Percentiles rank a stretch among this genome's conserved stretches.
These are phyloP conservation scores for Melieria crassipennis DNA, from an alignment of 2,888 invertebrate genomes.

Conservation along the genomic window DNA sequence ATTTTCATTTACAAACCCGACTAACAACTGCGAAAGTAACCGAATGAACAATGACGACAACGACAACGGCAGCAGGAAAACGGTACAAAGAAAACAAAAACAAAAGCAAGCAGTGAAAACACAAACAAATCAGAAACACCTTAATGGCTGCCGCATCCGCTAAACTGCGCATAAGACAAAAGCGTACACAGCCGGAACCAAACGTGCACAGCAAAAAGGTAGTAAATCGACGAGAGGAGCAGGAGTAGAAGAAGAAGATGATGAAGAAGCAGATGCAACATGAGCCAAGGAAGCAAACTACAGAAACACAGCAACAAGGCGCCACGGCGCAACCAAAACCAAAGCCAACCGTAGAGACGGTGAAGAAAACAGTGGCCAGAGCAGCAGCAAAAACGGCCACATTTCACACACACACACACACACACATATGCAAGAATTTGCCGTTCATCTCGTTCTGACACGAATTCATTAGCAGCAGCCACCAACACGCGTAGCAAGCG, in stretches of 20 bases:
- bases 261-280: not conserved
- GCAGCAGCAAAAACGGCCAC: not conserved
- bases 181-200: not conserved
- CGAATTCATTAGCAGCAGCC: not conserved
- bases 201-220: not conserved
- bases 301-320: constrained; percentile 7
- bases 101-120: not conserved
- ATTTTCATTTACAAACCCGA: constrained; percentile 17
- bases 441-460: too few relatives aligned
- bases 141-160: not conserved
- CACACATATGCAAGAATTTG: too few relatives aligned
- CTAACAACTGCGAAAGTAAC: not conserved
- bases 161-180: too few relatives aligned
- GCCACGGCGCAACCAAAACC: constrained; percentile 10
- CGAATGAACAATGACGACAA: not conserved
- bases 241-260: not conserved
- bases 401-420: too few relatives aligned
- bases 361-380: not conserved
- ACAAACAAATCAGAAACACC: not conserved
- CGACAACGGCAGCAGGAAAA: constrained; percentile 1
- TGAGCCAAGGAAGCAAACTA: not conserved
- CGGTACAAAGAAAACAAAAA: not conserved
- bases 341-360: not conserved
- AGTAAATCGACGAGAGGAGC: not conserved
- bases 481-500: not conserved